phyloP scores from a whole-genome alignment of 2,113 vertebrate genomes.

The Pachyramphus minor region DNA sequence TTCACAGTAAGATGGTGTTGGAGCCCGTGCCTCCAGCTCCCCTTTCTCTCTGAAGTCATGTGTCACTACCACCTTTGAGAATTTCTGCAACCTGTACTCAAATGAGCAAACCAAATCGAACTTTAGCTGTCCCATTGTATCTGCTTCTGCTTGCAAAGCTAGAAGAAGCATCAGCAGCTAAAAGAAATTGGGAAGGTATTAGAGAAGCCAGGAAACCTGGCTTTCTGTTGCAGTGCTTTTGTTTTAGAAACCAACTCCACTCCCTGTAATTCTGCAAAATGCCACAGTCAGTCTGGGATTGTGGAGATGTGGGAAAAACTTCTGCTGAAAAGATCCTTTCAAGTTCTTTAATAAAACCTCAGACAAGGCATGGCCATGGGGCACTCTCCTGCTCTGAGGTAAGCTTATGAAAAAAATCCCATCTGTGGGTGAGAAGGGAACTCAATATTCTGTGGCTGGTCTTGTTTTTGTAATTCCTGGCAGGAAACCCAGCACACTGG shows the following conservation, averaged over 20 bases:
- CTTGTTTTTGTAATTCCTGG: constrained; percentile 30
- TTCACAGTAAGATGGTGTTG: not conserved
- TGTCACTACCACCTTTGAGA: not conserved
- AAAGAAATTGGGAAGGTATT: not conserved
- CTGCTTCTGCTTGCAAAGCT: not conserved
- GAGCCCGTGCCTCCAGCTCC: not conserved
- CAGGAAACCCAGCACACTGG: not conserved
- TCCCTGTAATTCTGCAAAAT: constrained; percentile 26
- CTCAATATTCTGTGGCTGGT: not conserved
- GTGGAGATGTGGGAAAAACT: constrained; percentile 17
- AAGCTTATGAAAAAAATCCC: constrained; percentile 25
- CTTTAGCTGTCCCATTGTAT: not conserved
- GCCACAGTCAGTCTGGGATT: not conserved
- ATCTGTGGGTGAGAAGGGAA: constrained; percentile 9
- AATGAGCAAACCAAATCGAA: not conserved
- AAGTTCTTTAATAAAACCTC: constrained; percentile 23
- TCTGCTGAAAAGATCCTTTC: constrained; percentile 34
- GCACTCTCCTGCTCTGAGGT: constrained; percentile 37
- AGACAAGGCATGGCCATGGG: constrained; percentile 1
- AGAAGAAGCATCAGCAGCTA: not conserved
- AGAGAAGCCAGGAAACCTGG: not conserved
- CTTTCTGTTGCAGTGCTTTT: not conserved
- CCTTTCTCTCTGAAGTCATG: not conserved
- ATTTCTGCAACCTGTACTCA: not conserved
- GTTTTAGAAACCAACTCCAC: not conserved